Evolutionary conservation across 2,888 invertebrate genomes (phyloP), one percentile per base, ranked within the genome.

Genomic region (Cecidostiba fungosa): DNA sequence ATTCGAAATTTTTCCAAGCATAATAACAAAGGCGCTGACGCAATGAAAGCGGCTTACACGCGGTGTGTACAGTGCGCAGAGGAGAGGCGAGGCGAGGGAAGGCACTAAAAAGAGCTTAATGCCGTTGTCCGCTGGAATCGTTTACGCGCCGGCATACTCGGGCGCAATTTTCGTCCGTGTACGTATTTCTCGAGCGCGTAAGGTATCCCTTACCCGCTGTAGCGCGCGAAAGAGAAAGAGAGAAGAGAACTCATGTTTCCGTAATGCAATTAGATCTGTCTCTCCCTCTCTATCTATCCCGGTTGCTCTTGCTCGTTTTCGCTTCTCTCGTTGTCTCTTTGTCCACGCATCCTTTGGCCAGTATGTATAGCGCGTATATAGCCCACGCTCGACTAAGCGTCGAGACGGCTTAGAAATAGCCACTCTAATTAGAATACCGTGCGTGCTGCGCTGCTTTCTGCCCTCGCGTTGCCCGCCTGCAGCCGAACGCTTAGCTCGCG

Each of bases 181-280:
- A 85, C 62, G 81, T 74, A 73, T 74, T 72, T 50, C 78, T 72
- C 70, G 59, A 29, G 77, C 74, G 76, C 72, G 83, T 10, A 84
- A 84, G 77, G 77, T 82, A 86, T 86, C 62, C 54, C 69, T 47
- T 26, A 66, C 66, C 26, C 66, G 8, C 66, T 4, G 1, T 16
- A 0, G 29, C 29, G 69, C 59, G 8, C 36, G n/a, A 72, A 26
- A 8, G 12, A 39, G 6, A 69, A 32, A 59, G 23, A 39, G 36
- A 66, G 77, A 16, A 29, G 50, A 43, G 90, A 90, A 91, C 90
- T 91, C 92, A 91, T 92, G 92, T 92, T 92, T 92, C 90, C 89
- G 91, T 92, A 92, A 91, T 92, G 92, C 91, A 92, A 92, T 92
- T 92, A 92, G 92, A 91, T 89, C 87, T 59, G 79, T 80, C 85